Evolutionary conservation across 2,113 vertebrate genomes (phyloP).

Genomic region (Aphyosemion australe): DNA sequence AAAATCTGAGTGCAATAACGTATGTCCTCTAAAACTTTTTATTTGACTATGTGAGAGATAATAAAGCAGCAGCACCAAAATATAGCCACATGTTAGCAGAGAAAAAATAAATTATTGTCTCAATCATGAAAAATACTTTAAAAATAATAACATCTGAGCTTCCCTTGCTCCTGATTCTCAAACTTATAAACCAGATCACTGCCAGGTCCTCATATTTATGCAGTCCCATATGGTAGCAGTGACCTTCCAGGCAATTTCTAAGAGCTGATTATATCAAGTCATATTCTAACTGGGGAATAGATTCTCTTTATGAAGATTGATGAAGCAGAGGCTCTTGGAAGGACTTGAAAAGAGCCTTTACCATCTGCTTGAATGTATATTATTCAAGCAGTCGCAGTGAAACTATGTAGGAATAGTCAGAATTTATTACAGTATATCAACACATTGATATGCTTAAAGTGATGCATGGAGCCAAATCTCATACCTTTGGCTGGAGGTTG

Average conservation of each 20-base stretch:
- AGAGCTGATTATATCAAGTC: conserved; percentile 46
- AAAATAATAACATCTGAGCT: conserved; percentile 16
- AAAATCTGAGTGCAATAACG: background rate
- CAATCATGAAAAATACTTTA: background rate
- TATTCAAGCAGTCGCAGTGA: conserved; percentile 22
- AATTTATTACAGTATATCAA: conserved; percentile 18
- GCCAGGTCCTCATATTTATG: conserved; percentile 37
- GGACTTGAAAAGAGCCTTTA: conserved; percentile 20
- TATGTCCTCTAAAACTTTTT: background rate
- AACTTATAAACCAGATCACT: conserved; percentile 41
- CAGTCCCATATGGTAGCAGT: conserved; percentile 32
- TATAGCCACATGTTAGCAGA: background rate
- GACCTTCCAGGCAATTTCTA: conserved; percentile 44
- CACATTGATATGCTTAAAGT: conserved; percentile 7
- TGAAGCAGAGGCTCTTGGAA: conserved; percentile 22
- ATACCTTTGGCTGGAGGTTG: conserved; percentile 98
- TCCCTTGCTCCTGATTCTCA: conserved; percentile 42
- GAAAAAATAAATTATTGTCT: no score
- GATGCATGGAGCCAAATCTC: conserved; percentile 1
- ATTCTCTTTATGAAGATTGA: conserved; percentile 40
- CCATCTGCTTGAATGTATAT: conserved; percentile 31
- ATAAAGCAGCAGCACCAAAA: background rate
- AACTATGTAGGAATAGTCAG: conserved; percentile 8
- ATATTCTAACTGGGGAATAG: conserved; percentile 34
- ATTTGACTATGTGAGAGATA: background rate